Conservation (phyloP, 2,888 invertebrate genomes). For the Apamea epomidion region DNA sequence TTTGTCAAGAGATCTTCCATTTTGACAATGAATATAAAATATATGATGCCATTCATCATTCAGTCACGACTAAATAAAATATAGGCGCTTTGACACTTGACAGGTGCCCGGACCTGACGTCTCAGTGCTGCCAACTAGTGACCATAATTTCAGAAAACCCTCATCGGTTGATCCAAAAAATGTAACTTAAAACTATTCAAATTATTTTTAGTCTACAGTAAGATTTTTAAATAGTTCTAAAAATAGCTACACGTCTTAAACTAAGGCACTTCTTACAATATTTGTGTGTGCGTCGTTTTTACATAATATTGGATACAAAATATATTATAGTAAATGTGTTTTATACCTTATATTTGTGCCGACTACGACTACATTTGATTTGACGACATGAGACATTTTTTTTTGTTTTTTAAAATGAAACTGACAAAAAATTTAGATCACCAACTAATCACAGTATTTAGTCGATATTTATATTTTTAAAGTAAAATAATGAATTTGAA, state of each 20-base stretch:
- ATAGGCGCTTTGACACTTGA: not conserved
- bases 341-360: constrained; percentile 46
- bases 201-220: constrained; percentile 53
- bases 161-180: constrained; percentile 7
- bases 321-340: constrained; percentile 56
- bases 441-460: not conserved
- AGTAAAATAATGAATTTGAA: not conserved
- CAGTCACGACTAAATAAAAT: not conserved
- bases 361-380: constrained; percentile 39
- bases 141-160: not conserved
- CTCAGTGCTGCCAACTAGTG: not conserved
- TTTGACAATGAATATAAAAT: not conserved
- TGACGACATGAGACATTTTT: constrained; percentile 2
- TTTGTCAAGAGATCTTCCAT: not conserved
- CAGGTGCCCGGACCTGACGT: not conserved
- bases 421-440: not conserved
- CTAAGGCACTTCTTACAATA: constrained; percentile 77
- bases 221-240: constrained; percentile 66
- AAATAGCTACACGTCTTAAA: constrained; percentile 69
- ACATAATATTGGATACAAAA: constrained; percentile 65
- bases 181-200: constrained; percentile 15
- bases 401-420: not conserved
- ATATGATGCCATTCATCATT: not conserved
- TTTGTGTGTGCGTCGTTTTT: constrained; percentile 70
- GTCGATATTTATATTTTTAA: not conserved